Conservation (phyloP, 1,140 invertebrate genomes). For the Neelides sp. region DNA sequence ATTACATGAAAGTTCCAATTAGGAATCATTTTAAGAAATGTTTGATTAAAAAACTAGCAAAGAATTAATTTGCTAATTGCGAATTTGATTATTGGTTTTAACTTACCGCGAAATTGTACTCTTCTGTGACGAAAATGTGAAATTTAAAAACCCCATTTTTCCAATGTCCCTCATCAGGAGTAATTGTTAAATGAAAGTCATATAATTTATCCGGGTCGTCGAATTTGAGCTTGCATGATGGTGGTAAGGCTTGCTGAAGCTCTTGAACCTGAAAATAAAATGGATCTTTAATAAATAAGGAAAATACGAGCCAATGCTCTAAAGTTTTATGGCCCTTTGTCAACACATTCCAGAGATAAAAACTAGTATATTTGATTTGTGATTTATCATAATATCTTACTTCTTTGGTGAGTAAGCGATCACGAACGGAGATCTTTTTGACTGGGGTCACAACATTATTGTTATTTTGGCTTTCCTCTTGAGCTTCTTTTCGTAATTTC, state of each 20-base stretch:
- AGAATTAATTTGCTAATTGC: neutral
- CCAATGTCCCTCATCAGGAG: constrained; percentile 83
- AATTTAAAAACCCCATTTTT: constrained; percentile 73
- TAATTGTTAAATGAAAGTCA: constrained; percentile 62
- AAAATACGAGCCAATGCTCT: too few relatives aligned
- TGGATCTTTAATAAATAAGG: too few relatives aligned
- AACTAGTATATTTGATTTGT: neutral
- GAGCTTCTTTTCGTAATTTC: constrained; percentile 57
- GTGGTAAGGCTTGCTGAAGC: constrained; percentile 70
- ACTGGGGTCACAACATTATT: constrained; percentile 34
- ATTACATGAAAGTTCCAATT: constrained; percentile 14
- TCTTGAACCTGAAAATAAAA: constrained; percentile 61
- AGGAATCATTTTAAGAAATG: constrained; percentile 11
- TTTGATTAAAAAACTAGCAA: neutral
- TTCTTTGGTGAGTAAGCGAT: constrained; percentile 72
- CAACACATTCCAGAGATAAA: too few relatives aligned
- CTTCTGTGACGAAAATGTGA: constrained; percentile 71
- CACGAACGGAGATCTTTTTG: constrained; percentile 64
- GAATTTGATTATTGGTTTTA: constrained; percentile 22
- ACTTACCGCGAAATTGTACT: constrained; percentile 87
- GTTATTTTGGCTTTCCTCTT: constrained; percentile 31
- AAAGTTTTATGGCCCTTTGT: too few relatives aligned
- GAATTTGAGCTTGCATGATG: constrained; percentile 64
- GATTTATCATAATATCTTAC: constrained; percentile 34
- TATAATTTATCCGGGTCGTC: constrained; percentile 68